Evolutionary conservation across 1,140 invertebrate species (phyloP).

Genomic region (Lepidurus packardi): DNA sequence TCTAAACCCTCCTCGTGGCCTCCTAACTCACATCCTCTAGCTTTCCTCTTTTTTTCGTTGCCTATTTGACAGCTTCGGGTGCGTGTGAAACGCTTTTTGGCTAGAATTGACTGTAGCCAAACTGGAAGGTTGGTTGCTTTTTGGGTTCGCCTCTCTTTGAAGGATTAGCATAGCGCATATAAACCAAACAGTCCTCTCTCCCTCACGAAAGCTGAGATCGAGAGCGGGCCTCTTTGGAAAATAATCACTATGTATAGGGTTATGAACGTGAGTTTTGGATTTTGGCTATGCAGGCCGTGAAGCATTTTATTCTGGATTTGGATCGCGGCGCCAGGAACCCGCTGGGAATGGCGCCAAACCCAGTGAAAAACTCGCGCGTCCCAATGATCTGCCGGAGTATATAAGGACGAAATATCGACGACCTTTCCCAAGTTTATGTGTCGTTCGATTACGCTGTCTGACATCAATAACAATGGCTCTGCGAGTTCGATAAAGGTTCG

Average conservation of each 20-base stretch:
- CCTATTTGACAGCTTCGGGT: not conserved
- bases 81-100: not conserved
- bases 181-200: too few relatives aligned
- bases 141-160: too few relatives aligned
- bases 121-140: too few relatives aligned
- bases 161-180: too few relatives aligned
- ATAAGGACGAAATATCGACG: not conserved
- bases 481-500: not conserved
- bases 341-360: not conserved
- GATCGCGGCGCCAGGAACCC: constrained; percentile 19
- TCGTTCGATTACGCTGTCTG: not conserved
- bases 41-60: not conserved
- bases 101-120: too few relatives aligned
- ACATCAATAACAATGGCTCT: not conserved
- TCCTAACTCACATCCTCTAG: not conserved
- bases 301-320: not conserved
- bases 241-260: not conserved
- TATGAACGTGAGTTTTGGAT: not conserved
- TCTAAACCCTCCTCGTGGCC: constrained; percentile 16
- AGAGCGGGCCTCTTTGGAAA: not conserved
- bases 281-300: not conserved
- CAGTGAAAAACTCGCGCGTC: not conserved
- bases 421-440: not conserved
- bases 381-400: not conserved
- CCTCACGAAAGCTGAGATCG: too few relatives aligned